Conservation (phyloP, 2,113 vertebrate genomes). For the Macroglossus sobrinus region DNA sequence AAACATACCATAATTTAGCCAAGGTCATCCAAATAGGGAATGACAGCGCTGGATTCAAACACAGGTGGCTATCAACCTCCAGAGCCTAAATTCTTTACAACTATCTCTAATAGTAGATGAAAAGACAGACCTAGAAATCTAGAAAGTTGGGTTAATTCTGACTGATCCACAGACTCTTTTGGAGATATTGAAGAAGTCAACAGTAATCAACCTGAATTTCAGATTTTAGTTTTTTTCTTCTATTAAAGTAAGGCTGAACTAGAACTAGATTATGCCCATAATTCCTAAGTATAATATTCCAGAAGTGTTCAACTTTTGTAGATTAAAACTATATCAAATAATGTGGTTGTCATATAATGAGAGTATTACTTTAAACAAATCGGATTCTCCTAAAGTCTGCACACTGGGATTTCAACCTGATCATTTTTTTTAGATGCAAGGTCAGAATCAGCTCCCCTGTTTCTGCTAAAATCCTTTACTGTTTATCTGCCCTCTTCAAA, state of each 20-base stretch:
- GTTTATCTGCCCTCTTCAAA: slow-evolving; percentile 84
- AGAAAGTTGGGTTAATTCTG: background rate
- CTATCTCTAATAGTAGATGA: background rate
- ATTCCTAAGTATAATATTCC: background rate
- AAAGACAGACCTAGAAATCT: background rate
- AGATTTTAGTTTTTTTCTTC: background rate
- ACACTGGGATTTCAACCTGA: slow-evolving; percentile 35
- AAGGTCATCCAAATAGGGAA: background rate
- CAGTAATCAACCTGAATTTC: background rate
- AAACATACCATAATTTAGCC: background rate
- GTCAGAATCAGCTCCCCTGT: slow-evolving; percentile 64
- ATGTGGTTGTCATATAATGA: background rate
- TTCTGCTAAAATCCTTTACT: slow-evolving; percentile 79
- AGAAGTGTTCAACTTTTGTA: background rate
- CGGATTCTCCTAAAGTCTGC: background rate
- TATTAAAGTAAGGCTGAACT: background rate
- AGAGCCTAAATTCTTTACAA: background rate
- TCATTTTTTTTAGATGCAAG: slow-evolving; percentile 31
- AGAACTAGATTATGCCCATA: background rate
- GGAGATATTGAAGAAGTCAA: background rate
- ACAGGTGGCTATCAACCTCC: background rate
- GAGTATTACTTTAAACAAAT: slow-evolving; percentile 50
- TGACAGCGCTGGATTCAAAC: background rate
- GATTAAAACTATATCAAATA: background rate
- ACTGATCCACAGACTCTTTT: background rate